These are phyloP conservation scores for Narcine bancroftii DNA, from an alignment of 2,113 vertebrate species.

Conservation along the genomic window DNA sequence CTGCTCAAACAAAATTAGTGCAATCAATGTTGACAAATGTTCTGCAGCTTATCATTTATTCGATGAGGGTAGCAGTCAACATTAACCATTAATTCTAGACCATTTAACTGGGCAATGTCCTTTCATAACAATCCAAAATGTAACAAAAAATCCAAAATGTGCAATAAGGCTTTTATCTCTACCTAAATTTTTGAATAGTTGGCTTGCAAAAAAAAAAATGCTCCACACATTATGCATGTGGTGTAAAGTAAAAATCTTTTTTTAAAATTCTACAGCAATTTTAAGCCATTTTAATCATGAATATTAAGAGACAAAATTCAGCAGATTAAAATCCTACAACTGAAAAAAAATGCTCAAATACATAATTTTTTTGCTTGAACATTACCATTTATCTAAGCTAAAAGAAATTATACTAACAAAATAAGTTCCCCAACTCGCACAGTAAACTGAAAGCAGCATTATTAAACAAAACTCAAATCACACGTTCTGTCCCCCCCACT, in stretches of 20 bases:
- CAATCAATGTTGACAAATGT: slow-evolving; percentile 10
- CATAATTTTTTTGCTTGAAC: background rate
- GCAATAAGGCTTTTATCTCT: background rate
- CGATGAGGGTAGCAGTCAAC: background rate
- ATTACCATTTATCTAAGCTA: too few species aligned
- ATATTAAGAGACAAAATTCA: background rate
- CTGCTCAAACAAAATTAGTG: slow-evolving; percentile 23
- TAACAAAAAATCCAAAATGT: background rate
- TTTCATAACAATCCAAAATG: background rate
- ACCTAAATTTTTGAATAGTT: too few species aligned
- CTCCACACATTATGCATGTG: background rate
- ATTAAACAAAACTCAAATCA: background rate
- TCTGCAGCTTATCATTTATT: slow-evolving; percentile 20
- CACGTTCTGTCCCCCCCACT: background rate
- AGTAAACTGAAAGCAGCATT: background rate
- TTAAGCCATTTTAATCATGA: background rate
- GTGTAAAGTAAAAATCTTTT: background rate
- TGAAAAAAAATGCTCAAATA: background rate
- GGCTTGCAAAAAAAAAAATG: background rate
- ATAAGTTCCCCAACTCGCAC: background rate
- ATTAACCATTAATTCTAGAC: background rate
- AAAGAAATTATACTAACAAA: background rate
- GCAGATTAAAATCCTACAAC: background rate
- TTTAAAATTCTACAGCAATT: background rate
- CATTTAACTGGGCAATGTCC: background rate